Conservation (phyloP, 2,113 vertebrate genomes). For the Triplophysa siluroides region DNA sequence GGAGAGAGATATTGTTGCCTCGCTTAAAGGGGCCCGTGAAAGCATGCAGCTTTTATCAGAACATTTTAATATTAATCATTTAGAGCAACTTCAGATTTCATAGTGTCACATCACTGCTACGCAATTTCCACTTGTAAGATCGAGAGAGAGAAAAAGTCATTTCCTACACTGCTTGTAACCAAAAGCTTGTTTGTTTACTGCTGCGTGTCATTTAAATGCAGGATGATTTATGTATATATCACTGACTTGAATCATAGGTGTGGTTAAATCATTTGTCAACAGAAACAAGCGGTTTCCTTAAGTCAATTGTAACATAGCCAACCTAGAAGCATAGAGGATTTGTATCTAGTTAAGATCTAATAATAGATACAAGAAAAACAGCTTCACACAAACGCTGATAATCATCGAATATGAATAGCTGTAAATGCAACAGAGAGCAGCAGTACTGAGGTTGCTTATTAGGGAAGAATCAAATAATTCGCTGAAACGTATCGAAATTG, state of each 20-base stretch:
- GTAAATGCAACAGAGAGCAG: background rate
- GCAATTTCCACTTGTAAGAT: slow-evolving; percentile 12
- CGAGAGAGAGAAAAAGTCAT: background rate
- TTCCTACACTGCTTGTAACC: background rate
- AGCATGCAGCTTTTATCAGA: slow-evolving; percentile 88
- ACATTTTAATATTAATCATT: slow-evolving; percentile 94
- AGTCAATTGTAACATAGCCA: slow-evolving; percentile 4
- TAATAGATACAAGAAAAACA: slow-evolving; percentile 6
- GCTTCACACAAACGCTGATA: slow-evolving; percentile 29
- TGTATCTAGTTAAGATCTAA: slow-evolving; percentile 24
- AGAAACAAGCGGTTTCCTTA: background rate
- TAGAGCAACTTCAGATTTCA: slow-evolving; percentile 81
- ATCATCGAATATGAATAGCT: slow-evolving; percentile 11
- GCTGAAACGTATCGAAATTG: background rate
- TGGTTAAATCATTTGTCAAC: background rate
- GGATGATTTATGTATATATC: background rate
- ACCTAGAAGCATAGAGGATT: slow-evolving; percentile 14
- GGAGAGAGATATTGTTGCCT: slow-evolving; percentile 80
- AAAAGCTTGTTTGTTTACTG: slow-evolving; percentile 4
- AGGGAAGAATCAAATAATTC: slow-evolving; percentile 19
- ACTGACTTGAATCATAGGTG: background rate
- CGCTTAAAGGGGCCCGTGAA: slow-evolving; percentile 80
- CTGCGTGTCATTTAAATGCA: background rate
- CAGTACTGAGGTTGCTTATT: slow-evolving; percentile 4
- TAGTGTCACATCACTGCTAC: slow-evolving; percentile 66